Evolutionary conservation across 2,888 invertebrate genomes (phyloP).

Genomic region (Eulithis testata): DNA sequence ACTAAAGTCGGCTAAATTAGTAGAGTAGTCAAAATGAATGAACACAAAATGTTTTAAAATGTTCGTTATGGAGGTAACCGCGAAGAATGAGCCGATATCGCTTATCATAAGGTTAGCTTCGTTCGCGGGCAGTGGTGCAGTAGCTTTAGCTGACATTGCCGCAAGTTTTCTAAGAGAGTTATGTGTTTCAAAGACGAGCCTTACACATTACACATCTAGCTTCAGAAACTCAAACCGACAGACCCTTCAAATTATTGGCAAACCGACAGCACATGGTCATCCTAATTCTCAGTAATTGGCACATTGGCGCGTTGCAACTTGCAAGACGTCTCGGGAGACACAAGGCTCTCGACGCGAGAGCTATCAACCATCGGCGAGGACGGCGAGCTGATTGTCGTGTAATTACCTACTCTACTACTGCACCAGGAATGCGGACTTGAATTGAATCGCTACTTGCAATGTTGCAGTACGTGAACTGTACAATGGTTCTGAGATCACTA

Average conservation of each 20-base stretch:
- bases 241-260: constrained; percentile 8
- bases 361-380: constrained; percentile 29
- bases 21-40: neutral
- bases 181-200: too few species aligned
- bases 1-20: too few species aligned
- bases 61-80: too few species aligned
- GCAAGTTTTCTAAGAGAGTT: too few species aligned
- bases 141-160: too few species aligned
- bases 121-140: too few species aligned
- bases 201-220: too few species aligned
- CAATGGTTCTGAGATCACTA: constrained; percentile 18
- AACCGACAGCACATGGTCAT: constrained; percentile 9
- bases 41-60: neutral
- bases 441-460: constrained; percentile 26
- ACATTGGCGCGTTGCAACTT: constrained; percentile 13
- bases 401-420: constrained; percentile 29
- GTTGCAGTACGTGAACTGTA: constrained; percentile 10
- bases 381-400: constrained; percentile 36
- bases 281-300: constrained; percentile 25
- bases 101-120: too few species aligned
- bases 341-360: constrained; percentile 33
- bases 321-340: constrained; percentile 36
- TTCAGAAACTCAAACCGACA: constrained; percentile 7
- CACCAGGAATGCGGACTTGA: constrained; percentile 33
- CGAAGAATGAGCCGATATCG: too few species aligned